phyloP scores from a whole-genome alignment of 2,888 invertebrate species.

The Dinocampus coccinellae region DNA sequence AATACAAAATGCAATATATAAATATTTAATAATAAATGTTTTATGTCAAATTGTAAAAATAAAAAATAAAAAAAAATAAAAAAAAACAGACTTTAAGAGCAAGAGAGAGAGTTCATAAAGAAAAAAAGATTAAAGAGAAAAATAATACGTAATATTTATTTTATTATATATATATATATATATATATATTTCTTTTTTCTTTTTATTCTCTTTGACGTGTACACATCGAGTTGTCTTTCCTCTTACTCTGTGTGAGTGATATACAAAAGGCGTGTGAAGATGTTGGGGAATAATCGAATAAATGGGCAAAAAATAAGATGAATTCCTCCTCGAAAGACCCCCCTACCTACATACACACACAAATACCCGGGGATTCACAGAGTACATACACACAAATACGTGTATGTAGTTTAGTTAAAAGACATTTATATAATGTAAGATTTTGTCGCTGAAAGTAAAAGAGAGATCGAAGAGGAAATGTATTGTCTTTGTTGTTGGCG shows the following conservation, averaged over 20 bases:
- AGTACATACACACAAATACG: constrained; percentile 24
- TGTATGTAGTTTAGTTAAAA: constrained; percentile 21
- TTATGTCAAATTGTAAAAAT: neutral
- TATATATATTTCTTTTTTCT: neutral
- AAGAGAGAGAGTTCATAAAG: too few relatives aligned
- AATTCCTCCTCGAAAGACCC: too few relatives aligned
- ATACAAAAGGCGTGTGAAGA: constrained; percentile 34
- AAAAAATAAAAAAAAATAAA: neutral
- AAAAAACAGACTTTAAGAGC: too few relatives aligned
- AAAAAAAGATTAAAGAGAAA: neutral
- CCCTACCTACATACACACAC: too few relatives aligned
- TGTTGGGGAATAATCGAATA: constrained; percentile 26
- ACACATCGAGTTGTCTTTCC: constrained; percentile 11
- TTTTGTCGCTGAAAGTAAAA: constrained; percentile 21
- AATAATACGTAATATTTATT: neutral
- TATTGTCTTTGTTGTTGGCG: constrained; percentile 40
- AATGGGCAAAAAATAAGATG: constrained; percentile 18
- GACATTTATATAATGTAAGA: constrained; percentile 26
- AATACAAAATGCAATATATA: neutral
- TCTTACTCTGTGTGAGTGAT: neutral
- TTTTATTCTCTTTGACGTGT: constrained; percentile 18
- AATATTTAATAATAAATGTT: neutral
- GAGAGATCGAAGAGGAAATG: constrained; percentile 18
- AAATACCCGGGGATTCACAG: constrained; percentile 15
- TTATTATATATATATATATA: neutral